Evolutionary conservation across 2,797 vertebrate genomes (phyloP).

Genomic region (Rachycentron canadum): DNA sequence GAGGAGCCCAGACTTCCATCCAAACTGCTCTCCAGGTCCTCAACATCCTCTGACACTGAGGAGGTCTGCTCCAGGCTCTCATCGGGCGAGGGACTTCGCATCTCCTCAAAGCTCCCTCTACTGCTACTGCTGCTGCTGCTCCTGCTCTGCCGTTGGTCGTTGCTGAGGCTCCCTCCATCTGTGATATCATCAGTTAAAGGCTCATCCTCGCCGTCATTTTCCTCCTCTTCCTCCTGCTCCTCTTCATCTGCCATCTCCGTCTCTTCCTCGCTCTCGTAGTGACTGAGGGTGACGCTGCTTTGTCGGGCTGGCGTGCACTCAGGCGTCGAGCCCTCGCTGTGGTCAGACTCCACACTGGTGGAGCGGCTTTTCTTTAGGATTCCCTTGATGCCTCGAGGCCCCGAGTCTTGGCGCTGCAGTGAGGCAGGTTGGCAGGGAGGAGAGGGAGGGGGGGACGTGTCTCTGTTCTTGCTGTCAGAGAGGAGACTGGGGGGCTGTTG

Average conservation of each 20-base stretch:
- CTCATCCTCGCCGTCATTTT: conserved; percentile 68
- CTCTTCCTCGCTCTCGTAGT: conserved; percentile 67
- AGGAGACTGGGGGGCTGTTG: conserved; percentile 51
- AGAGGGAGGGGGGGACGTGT: conserved; percentile 51
- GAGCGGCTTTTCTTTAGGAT: conserved; percentile 87
- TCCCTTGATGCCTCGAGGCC: conserved; percentile 80
- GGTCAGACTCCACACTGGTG: conserved; percentile 81
- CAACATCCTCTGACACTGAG: conserved; percentile 81
- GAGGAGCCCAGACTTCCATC: conserved; percentile 77
- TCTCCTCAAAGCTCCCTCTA: conserved; percentile 75
- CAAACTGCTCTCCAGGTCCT: conserved; percentile 84
- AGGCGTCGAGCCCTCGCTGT: conserved; percentile 61
- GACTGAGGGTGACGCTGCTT: conserved; percentile 73
- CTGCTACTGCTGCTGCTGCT: conserved; percentile 55
- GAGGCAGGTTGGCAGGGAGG: conserved; percentile 36
- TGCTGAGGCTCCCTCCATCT: conserved; percentile 61
- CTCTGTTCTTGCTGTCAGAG: conserved; percentile 50
- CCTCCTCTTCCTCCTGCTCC: conserved; percentile 34
- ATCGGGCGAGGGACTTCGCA: conserved; percentile 63
- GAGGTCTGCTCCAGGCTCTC: conserved; percentile 77
- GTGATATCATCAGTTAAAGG: conserved; percentile 59
- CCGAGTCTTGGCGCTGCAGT: conserved; percentile 82
- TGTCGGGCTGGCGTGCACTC: conserved; percentile 51
- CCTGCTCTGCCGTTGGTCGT: conserved; percentile 27
- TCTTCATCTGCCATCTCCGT: conserved; percentile 32